Conservation (phyloP, 2,888 invertebrate genomes). For the Dynastes hyllus region DNA sequence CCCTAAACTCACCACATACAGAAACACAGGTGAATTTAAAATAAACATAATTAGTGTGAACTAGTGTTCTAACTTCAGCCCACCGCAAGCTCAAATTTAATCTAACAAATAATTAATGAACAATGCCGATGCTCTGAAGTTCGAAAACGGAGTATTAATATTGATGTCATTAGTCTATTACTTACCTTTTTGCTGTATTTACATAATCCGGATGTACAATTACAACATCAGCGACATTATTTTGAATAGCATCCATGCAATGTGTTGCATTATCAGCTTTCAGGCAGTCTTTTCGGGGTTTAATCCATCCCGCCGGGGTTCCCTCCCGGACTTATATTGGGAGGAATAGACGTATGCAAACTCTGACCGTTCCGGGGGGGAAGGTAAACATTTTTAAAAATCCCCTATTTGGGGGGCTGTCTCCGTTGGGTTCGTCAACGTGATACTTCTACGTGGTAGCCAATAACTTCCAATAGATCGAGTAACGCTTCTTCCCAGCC, state of each 20-base stretch:
- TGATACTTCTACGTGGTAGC: constrained; percentile 73
- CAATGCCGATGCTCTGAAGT: too few species aligned
- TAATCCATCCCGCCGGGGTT: too few species aligned
- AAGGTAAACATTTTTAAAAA: too few species aligned
- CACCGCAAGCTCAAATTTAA: too few species aligned
- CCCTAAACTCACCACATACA: too few species aligned
- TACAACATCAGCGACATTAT: constrained; percentile 81
- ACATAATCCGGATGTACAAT: constrained; percentile 83
- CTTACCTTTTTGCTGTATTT: constrained; percentile 79
- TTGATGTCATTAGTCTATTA: constrained; percentile 22
- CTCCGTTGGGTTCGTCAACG: constrained; percentile 76
- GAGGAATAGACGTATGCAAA: constrained; percentile 83
- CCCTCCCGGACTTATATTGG: constrained; percentile 85
- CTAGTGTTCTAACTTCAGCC: too few species aligned
- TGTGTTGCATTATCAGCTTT: constrained; percentile 75
- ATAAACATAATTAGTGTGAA: too few species aligned
- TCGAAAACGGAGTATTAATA: too few species aligned
- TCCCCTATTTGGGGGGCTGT: too few species aligned
- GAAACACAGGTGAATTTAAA: too few species aligned
- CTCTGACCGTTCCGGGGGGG: constrained; percentile 71
- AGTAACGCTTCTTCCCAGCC: constrained; percentile 76
- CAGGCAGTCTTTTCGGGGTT: constrained; percentile 85
- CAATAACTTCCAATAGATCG: constrained; percentile 74
- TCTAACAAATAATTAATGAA: too few species aligned
- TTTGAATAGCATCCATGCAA: constrained; percentile 80